Conservation (phyloP, 2,113 vertebrate genomes). For the Alligator mississippiensis region DNA sequence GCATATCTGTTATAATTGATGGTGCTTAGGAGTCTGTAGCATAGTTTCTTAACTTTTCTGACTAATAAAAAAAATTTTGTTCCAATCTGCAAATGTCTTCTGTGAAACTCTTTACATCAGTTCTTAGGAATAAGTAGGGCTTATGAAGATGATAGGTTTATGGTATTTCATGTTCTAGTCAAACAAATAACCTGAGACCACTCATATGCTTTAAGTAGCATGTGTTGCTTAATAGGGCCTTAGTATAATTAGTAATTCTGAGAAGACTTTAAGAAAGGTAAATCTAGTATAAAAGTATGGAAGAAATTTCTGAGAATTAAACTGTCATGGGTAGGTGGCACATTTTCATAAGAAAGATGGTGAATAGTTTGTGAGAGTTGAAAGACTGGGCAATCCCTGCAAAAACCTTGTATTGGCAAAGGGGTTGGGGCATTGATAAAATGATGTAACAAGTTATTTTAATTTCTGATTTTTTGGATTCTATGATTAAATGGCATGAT, state of each 20-base stretch:
- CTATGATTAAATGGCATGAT: background rate
- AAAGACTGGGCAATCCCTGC: background rate
- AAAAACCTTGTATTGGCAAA: background rate
- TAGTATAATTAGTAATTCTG: slow-evolving; percentile 3
- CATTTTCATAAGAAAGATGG: background rate
- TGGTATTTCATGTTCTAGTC: background rate
- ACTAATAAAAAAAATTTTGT: background rate
- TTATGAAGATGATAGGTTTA: background rate
- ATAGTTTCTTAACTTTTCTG: background rate
- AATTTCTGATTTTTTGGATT: background rate
- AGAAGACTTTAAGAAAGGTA: background rate
- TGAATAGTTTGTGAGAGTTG: background rate
- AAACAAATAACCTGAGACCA: background rate
- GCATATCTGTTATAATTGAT: background rate
- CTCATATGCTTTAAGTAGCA: background rate
- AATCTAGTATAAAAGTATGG: background rate
- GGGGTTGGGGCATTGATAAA: background rate
- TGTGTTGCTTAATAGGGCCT: background rate
- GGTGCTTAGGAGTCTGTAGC: background rate
- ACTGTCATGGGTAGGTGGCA: background rate
- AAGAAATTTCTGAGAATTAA: background rate
- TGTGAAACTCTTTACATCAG: background rate
- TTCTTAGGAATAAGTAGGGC: background rate
- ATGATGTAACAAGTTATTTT: background rate
- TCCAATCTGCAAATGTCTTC: background rate